Base-by-base conservation (phyloP, 1,140 invertebrate genomes). In the Stegodyphus mimosarum region DNA sequence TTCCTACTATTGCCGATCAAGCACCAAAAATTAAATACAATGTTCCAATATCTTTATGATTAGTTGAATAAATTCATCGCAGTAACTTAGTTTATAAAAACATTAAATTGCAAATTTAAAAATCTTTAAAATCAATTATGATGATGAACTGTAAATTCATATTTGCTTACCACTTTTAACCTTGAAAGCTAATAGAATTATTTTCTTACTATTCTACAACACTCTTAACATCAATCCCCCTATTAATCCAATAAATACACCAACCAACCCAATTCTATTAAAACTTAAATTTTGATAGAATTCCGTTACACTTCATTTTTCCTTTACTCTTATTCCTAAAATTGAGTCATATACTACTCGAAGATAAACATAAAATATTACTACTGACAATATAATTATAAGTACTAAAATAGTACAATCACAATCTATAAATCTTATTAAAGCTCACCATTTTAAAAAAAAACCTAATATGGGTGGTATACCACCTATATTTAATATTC, bases 21-120 rank as follows among this genome's bases (percentile, higher is more conserved):
- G 93, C 90, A 17, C 93, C 93, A 90, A 94, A 94, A 88, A 94
- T 91, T 90, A 95, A 94, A 91, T 95, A 95, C 91, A 94, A 90
- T 67, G 92, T 94, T 88, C 93, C 94, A 93, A 95, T 94, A 92
- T 94, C 92, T 91, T 94, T 94, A 91, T 95, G 94, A 91, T 95
- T 95, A 88, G 93, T 94, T 85, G 93, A 94, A 90, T 91, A 93
- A 88, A 94, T 87, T 89, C 90, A 92, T 90, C 92, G 90, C 71
- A 83, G 63, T 52, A 75, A 52, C 13, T 53, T 7, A 55, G 50
- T 55, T 9, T 0, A 50, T n/a, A 9, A 67, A 67, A 76, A 76
- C 52, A 49, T 64, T 76, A 60, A 55, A 76, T 76, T 84, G 64
- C 66, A 84, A 70, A 49, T 84, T 63, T 76, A 70, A 63, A 74